Evolutionary conservation across 2,888 invertebrate species (phyloP), one percentile per base, ranked within the genome.

Genomic region (Cephus nigrinus): DNA sequence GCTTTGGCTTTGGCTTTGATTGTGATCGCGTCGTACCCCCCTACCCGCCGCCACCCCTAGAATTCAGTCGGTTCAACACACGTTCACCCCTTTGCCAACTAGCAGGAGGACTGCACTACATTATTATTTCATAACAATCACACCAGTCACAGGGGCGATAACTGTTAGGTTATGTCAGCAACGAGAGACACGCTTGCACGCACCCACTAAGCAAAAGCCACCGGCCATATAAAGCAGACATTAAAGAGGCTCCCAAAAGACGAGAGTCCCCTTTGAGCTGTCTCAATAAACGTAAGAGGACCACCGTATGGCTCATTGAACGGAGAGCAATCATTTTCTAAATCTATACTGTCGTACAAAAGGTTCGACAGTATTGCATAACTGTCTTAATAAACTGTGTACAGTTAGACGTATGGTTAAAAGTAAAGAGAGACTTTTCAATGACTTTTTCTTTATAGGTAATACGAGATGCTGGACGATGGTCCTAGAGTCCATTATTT

Each of bases 41-140:
- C 11, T 3, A 0, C 35, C 12, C 35, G 12, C 12, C 3, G 35
- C 35, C 35, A 12, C 12, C 35, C 80, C 71, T 35, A 79, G 81
- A 55, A 9, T 23, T 55, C 55, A 55, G 23, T 55, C 55, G 80
- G 75, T 80, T 55, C 76, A 68, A 82, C 81, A 55, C 55, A 55
- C 55, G 55, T 55, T 55, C 82, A 82, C 82, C 84, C 81, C 81
- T 80, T 81, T 78, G 77, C 55, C 55, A 55, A 55, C 55, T 76
- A 78, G 78, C 34, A 73, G 75, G 73, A 31, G 31, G 11, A 74
- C 79, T 77, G 80, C 82, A 77, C 82, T 80, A 81, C 84, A 88
- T 89, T 89, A 88, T 86, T 90, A 88, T 88, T 90, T 88, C 87
- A 89, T 88, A 87, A 87, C 85, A 88, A 88, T 89, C 85, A 84